Evolutionary conservation across 2,797 vertebrate genomes (phyloP).

Genomic region (Notolepis coatsorum): DNA sequence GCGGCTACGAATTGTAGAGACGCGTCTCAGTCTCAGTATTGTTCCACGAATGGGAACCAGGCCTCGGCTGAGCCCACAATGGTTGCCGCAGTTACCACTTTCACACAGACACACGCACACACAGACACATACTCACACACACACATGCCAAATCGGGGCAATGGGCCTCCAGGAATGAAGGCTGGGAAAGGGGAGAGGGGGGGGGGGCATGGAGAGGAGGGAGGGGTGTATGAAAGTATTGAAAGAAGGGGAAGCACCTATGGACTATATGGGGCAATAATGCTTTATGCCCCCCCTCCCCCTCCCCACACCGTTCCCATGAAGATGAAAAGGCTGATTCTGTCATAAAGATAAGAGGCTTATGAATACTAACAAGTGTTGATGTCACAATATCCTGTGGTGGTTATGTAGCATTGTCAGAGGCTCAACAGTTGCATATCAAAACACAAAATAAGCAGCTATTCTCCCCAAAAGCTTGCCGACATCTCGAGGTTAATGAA

Average conservation of each 20-base stretch:
- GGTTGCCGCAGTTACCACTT: slow-evolving; percentile 64
- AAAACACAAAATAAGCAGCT: background rate
- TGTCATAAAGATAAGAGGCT: slow-evolving; percentile 64
- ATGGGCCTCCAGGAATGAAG: slow-evolving; percentile 55
- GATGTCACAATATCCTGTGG: slow-evolving; percentile 27
- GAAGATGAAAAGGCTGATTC: slow-evolving; percentile 43
- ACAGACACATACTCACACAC: slow-evolving; percentile 24
- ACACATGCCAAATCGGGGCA: slow-evolving; percentile 39
- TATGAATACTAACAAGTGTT: slow-evolving; percentile 40
- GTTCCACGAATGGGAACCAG: slow-evolving; percentile 63
- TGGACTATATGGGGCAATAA: background rate
- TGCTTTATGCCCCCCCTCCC: background rate
- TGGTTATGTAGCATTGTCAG: slow-evolving; percentile 10
- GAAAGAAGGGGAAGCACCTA: background rate
- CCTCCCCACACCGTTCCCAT: slow-evolving; percentile 8
- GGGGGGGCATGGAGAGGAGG: background rate
- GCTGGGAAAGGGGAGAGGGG: slow-evolving; percentile 47
- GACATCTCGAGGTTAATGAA: background rate
- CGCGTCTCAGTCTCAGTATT: slow-evolving; percentile 38
- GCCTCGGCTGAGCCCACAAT: slow-evolving; percentile 48
- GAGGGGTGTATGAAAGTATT: background rate
- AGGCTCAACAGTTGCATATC: background rate
- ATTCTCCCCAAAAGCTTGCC: background rate
- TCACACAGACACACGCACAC: slow-evolving; percentile 42
- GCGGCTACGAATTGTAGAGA: too few species aligned